Percentiles rank a stretch among this genome's conserved stretches.
Evolutionary conservation across 1,140 invertebrate species (phyloP).

Genomic region (Aphaenogaster ashmeadi): DNA sequence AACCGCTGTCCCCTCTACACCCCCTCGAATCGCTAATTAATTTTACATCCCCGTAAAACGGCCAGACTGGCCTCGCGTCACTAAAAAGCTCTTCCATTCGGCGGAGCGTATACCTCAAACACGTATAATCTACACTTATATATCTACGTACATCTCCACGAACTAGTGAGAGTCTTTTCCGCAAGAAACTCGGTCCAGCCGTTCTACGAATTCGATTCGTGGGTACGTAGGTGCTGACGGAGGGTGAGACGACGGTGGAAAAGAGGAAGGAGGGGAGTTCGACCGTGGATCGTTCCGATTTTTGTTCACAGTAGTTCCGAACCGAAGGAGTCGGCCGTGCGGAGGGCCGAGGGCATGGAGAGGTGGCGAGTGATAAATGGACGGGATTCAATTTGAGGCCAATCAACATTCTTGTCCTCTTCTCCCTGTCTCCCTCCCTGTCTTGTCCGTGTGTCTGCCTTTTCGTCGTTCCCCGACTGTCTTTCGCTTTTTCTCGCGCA

Average conservation of each 20-base stretch:
- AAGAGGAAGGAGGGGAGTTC: neutral
- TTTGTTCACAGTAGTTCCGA: conserved; percentile 64
- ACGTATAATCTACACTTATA: conserved; percentile 19
- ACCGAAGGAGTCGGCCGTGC: conserved; percentile 28
- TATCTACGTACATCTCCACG: neutral
- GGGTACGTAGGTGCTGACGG: conserved; percentile 31
- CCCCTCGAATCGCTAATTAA: conserved; percentile 77
- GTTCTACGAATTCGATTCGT: conserved; percentile 66
- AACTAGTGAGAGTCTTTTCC: conserved; percentile 36
- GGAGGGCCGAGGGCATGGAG: conserved; percentile 43
- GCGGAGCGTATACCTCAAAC: conserved; percentile 6
- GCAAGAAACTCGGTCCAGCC: conserved; percentile 66
- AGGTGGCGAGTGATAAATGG: conserved; percentile 82
- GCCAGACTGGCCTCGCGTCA: neutral
- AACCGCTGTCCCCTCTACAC: neutral
- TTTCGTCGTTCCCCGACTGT: conserved; percentile 70
- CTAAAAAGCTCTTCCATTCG: conserved; percentile 63
- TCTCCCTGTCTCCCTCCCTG: conserved; percentile 67
- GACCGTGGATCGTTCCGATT: conserved; percentile 68
- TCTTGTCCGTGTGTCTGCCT: conserved; percentile 73
- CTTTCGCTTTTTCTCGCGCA: conserved; percentile 78
- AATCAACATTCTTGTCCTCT: conserved; percentile 85
- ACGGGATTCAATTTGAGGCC: conserved; percentile 85
- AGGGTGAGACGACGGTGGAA: neutral
- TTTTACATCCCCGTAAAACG: conserved; percentile 78